phyloP scores from a whole-genome alignment of 2,888 invertebrate species.

The Orchesella flavescens region DNA sequence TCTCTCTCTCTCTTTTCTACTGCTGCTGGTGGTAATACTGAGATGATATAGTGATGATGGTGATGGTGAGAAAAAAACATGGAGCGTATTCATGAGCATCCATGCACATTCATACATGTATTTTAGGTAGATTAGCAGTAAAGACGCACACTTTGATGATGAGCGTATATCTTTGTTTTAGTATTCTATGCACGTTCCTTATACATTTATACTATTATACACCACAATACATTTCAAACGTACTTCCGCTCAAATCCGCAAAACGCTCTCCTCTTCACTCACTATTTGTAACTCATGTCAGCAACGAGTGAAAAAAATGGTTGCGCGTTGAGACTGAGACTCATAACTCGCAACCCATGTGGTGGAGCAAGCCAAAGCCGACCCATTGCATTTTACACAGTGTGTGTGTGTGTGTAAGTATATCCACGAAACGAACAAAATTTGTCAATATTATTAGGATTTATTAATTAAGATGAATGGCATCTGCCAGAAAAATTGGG shows the following conservation, averaged over 20 bases:
- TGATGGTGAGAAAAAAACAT: background rate
- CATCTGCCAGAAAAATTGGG: background rate
- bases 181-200: slow-evolving; percentile 50
- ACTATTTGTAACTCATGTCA: too few species aligned
- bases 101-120: slow-evolving; percentile 2
- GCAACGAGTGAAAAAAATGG: too few species aligned
- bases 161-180: slow-evolving; percentile 45
- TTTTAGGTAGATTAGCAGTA: background rate
- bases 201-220: background rate
- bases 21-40: slow-evolving; percentile 9
- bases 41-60: background rate
- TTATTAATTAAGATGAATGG: slow-evolving; percentile 11
- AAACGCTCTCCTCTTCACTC: too few species aligned
- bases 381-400: too few species aligned
- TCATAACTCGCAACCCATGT: too few species aligned
- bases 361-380: too few species aligned
- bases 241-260: background rate
- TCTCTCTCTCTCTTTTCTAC: too few species aligned
- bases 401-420: too few species aligned
- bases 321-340: too few species aligned
- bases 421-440: background rate
- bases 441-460: slow-evolving; percentile 3
- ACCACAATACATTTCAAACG: slow-evolving; percentile 9
- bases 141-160: slow-evolving; percentile 4
- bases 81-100: background rate